Base-by-base conservation (phyloP, 2,113 vertebrate genomes). In the Platichthys flesus region DNA sequence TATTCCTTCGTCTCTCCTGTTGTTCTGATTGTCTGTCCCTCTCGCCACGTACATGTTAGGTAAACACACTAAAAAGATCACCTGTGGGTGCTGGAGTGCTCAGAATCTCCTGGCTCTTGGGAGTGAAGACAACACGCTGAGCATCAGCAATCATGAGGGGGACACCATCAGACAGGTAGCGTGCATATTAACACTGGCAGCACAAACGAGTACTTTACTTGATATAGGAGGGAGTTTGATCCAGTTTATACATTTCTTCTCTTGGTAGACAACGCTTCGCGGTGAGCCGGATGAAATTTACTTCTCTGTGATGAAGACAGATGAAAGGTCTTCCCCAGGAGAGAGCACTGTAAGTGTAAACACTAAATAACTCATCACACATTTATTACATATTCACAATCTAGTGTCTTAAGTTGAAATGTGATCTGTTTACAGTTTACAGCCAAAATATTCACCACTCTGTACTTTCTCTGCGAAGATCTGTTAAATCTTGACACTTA, bases 31-130 rank as follows among this genome's bases (percentile, higher is more conserved):
- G 24, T 55, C 28, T 61, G 1, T 70, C 8, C 2, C 9, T 40
- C n/a, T 62, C 8, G 55, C 35, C 16, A 10, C 2, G 2, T 2
- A 23, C 12, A 52, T 78, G 4, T 37, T 90, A 99, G 98, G 98
- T 75, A 99, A 99, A 80, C 98, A 99, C 84, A 98, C 95, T 55
- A 98, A 97, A 87, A 94, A 89, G 78, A 98, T 99, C 85, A 99
- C 96, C 9, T 99, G 98, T 88, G 98, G 98, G 13, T 97, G 96
- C 63, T 99, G 98, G 98, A 99, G 95, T 82, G 84, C 84, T 84
- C 97, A 98, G 84, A 98, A 98, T 86, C 92, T 99, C 2, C 88
- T 99, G 85, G 98, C 97, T 57, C 92, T 99, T 47, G 98, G 98
- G 14, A 96, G 98, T 31, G 98, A 99, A 82, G 98, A 99, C 88